Base-by-base conservation (phyloP, 2,888 invertebrate species). In the Andrena trimmerana region DNA sequence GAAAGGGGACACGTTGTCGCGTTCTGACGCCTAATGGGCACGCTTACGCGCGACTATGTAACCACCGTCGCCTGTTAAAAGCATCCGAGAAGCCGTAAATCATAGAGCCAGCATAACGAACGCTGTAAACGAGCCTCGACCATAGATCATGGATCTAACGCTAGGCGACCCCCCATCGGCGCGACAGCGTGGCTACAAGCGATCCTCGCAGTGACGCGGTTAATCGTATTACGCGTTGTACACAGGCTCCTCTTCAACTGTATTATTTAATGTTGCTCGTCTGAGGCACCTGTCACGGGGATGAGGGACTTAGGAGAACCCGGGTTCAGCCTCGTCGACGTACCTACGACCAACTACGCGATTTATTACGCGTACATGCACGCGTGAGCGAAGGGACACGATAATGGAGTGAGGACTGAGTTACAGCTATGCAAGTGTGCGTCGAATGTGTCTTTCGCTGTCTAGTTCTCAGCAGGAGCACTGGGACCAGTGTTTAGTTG, bases 91-190 rank as follows among this genome's bases (percentile, higher is more conserved):
- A 65, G 77, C 63, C 72, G 73, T 89, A 89, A 89, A 89, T 89
- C 89, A 89, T 62, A 54, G 78, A 16, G n/a, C 36, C 71, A 83
- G 80, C 86, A 60, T 83, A 89, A 89, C 84, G 82, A 86, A 89
- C 81, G 85, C 78, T 85, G 86, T 90, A 90, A 91, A 91, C 88
- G 89, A 89, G 89, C 68, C 86, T 75, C 82, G 83, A 82, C 86
- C 87, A 86, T 90, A 91, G 90, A 91, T 90, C 90, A 90, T 78
- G 80, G 74, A 81, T 76, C 84, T 85, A 85, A 87, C 78, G 81
- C 86, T 85, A 90, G 90, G 83, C 80, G 90, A 90, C 90, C 91
- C 90, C 91, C 91, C 85, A 90, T 83, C 52, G 85, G 27, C 60
- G 83, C 76, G 74, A 78, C 67, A 83, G 86, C 90, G 87, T 88